Evolutionary conservation across 2,888 invertebrate genomes (phyloP).

Genomic region (Autographa gamma): DNA sequence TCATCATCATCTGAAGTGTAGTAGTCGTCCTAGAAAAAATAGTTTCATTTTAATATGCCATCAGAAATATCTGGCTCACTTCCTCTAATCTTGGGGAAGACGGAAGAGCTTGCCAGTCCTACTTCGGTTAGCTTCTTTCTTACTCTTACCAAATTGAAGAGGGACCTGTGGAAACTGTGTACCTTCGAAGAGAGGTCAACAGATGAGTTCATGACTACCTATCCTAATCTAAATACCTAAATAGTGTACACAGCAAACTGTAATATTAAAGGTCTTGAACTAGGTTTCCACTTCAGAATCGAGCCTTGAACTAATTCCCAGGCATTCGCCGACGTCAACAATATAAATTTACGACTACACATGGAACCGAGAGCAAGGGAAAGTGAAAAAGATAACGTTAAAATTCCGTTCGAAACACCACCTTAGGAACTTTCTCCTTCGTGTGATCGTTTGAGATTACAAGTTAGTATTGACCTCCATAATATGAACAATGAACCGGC

Average conservation of each 20-base stretch:
- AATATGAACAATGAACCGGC: slow-evolving; percentile 27
- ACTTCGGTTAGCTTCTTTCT: too few species aligned
- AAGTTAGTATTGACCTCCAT: slow-evolving; percentile 63
- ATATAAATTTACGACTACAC: slow-evolving; percentile 29
- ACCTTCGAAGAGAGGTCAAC: too few species aligned
- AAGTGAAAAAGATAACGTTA: slow-evolving; percentile 69
- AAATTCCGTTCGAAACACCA: slow-evolving; percentile 65
- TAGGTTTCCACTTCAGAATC: slow-evolving; percentile 13
- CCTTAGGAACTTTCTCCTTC: slow-evolving; percentile 70
- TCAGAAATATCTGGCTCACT: too few species aligned
- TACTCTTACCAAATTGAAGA: too few species aligned
- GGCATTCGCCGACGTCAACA: slow-evolving; percentile 10
- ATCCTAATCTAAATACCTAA: background rate
- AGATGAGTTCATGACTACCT: too few species aligned
- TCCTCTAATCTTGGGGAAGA: too few species aligned
- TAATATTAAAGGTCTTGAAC: background rate
- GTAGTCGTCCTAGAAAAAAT: background rate
- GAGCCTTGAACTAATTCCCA: slow-evolving; percentile 39
- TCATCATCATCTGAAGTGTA: background rate
- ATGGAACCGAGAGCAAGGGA: slow-evolving; percentile 57
- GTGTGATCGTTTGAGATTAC: slow-evolving; percentile 60
- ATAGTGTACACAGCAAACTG: background rate
- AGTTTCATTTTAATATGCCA: too few species aligned
- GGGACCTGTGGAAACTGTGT: too few species aligned
- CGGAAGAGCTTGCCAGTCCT: too few species aligned